Percentiles rank a stretch among this genome's conserved stretches.
Conservation (phyloP, 2,797 vertebrate species). For the Phalloptychus januarius region DNA sequence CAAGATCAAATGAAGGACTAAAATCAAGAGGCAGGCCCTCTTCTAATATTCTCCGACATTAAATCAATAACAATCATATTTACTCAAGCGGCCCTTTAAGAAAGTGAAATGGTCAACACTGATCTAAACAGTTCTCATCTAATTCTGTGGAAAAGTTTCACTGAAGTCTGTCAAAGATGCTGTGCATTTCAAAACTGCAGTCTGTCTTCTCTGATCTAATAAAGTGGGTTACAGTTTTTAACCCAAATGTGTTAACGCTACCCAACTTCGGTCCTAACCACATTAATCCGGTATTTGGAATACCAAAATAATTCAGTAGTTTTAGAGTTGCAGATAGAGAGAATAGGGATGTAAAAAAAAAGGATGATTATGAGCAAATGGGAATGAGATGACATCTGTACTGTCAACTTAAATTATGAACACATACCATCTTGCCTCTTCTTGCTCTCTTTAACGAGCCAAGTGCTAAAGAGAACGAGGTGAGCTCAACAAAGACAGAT, state of each 20-base stretch:
- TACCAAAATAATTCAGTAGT: background rate
- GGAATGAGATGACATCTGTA: slow-evolving; percentile 58
- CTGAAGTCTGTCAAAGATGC: background rate
- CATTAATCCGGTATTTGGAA: background rate
- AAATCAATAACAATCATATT: background rate
- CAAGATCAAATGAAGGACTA: background rate
- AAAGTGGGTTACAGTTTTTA: background rate
- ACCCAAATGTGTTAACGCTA: background rate
- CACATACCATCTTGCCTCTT: slow-evolving; percentile 35
- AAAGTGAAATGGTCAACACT: background rate
- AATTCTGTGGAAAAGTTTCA: background rate
- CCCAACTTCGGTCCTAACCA: background rate
- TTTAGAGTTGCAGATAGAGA: background rate
- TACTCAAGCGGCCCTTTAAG: background rate
- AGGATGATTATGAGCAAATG: slow-evolving; percentile 48
- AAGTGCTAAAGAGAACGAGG: slow-evolving; percentile 39
- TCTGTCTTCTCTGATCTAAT: background rate
- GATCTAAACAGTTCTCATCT: background rate
- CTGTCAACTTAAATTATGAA: slow-evolving; percentile 67
- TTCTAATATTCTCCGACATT: background rate
- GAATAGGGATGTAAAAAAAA: slow-evolving; percentile 17
- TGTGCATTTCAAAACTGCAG: background rate
- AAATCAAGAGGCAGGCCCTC: background rate
- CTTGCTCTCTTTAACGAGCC: slow-evolving; percentile 41
- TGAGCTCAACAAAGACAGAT: slow-evolving; percentile 47